Base-by-base conservation (phyloP, 2,113 vertebrate species). In the Corythornis cristatus region DNA sequence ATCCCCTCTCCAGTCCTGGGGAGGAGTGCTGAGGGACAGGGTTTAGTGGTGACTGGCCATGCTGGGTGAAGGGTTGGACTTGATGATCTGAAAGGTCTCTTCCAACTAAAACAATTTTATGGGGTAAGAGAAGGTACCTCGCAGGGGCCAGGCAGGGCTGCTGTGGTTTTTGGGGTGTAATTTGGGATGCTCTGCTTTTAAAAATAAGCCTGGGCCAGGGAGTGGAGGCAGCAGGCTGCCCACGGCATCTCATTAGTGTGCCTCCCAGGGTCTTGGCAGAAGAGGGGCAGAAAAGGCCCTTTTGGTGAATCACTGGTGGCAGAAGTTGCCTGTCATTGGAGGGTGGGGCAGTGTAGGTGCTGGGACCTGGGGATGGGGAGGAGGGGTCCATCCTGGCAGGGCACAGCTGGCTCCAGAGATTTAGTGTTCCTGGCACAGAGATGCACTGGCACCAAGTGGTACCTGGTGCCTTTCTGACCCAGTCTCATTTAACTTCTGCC, bases 401-500 rank as follows among this genome's bases (percentile, higher is more conserved):
- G 14, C 0, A 1, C 29, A 48, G 45, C 20, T 0, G 0, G 19
- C 28, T n/a, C 28, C 4, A 2, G 37, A n/a, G 33, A 7, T 3
- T 42, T 23, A 7, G 1, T 29, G n/a, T n/a, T 84, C 13, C 18
- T 7, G 45, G 37, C 21, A 15, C 0, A 1, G 80, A 51, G 74
- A 18, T 35, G 57, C 12, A 8, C 29, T 1, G 9, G 53, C 29
- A 76, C 56, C 15, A 29, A 28, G 74, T 22, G 60, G 16, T 28
- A 33, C 12, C 31, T 2, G 3, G 37, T 18, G 43, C 25, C 48
- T 40, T 45, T 42, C 56, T 66, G 51, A 64, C 23, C n/a, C 2
- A 5, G 23, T 89, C 26, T 48, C 1, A 0, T 15, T 57, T 31
- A 62, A 45, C 19, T 20, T 2, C 1, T 15, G 15, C 22, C 43